phyloP scores from a whole-genome alignment of 2,888 invertebrate genomes.

The Leptinotarsa tumamoca region DNA sequence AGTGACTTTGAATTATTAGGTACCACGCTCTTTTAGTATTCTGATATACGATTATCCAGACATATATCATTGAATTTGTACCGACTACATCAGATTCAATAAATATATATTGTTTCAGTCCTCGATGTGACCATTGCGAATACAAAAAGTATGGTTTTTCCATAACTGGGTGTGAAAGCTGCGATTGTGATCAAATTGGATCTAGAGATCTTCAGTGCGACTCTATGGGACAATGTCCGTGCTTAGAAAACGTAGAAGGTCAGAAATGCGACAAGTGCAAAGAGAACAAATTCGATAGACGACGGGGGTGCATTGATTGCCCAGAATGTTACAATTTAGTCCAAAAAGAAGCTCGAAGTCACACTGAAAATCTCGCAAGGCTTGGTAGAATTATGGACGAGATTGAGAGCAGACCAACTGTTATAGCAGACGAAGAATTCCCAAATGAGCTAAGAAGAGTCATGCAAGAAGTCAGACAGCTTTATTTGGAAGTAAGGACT shows the following conservation, averaged over 20 bases:
- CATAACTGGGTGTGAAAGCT: slow-evolving; percentile 81
- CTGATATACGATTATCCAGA: too few relatives aligned
- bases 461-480: slow-evolving; percentile 78
- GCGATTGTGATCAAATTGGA: slow-evolving; percentile 91
- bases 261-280: slow-evolving; percentile 94
- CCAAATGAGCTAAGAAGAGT: slow-evolving; percentile 84
- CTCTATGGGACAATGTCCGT: slow-evolving; percentile 87
- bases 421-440: slow-evolving; percentile 92
- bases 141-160: slow-evolving; percentile 88
- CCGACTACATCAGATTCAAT: background rate
- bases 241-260: slow-evolving; percentile 92
- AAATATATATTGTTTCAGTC: slow-evolving; percentile 62
- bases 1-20: too few relatives aligned
- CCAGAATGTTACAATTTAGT: slow-evolving; percentile 96
- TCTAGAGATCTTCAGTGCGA: slow-evolving; percentile 91
- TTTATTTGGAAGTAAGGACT: slow-evolving; percentile 80
- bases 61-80: too few relatives aligned
- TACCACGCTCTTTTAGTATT: too few relatives aligned
- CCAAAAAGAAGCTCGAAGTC: slow-evolving; percentile 84
- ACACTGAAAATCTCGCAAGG: slow-evolving; percentile 79
- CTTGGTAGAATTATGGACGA: slow-evolving; percentile 83
- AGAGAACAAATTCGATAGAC: slow-evolving; percentile 94
- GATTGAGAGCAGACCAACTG: slow-evolving; percentile 93
- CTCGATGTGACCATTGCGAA: slow-evolving; percentile 83
- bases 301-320: slow-evolving; percentile 90